Evolutionary conservation across 1,140 invertebrate genomes (phyloP), one percentile per base, ranked within the genome.

Genomic region (Sminthurides bifidus): DNA sequence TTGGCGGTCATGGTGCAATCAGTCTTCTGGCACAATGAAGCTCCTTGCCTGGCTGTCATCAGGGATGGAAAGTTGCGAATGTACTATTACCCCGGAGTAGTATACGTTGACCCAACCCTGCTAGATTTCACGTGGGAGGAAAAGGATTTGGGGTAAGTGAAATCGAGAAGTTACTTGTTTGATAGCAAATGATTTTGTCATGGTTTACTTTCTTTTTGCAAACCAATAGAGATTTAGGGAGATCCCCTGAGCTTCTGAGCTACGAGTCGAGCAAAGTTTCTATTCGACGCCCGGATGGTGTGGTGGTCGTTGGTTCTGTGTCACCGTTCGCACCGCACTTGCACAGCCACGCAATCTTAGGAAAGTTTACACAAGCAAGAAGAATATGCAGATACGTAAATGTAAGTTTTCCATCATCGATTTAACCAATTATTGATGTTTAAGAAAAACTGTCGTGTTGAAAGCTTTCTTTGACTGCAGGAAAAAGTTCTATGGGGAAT

Each of bases 401-500:
- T 74, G 85, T 82, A 73, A 70, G 51, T 54, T 49, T 24, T 5
- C 10, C 15, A 1, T 27, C 4, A 30, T 12, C 49, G 27, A 6
- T 49, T 46, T 29, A 14, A 40, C 26, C 35, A 24, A 26, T 45
- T 31, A 33, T n/a, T 23, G 21, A 29, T 24, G 3, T 10, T n/a
- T 8, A 21, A n/a, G 15, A 49, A 41, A n/a, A 15, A 23, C n/a
- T 40, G 26, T 27, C 26, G 17, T 37, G 3, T 33, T 33, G 6
- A 31, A 54, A 56, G 51, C 46, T 38, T 17, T 26, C 59, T 29
- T 53, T 44, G 37, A 51, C 54, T 56, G 21, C 45, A 68, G 79
- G 85, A 90, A 66, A 82, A 86, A 61, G 80, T 79, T 31, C 70
- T 94, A 17, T 96, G 92, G 92, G 84, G 89, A 1, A 87, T 85